Base-by-base conservation (phyloP, 37 sponge, comb jelly and placozoan genomes). In the Axinella damicornis region DNA sequence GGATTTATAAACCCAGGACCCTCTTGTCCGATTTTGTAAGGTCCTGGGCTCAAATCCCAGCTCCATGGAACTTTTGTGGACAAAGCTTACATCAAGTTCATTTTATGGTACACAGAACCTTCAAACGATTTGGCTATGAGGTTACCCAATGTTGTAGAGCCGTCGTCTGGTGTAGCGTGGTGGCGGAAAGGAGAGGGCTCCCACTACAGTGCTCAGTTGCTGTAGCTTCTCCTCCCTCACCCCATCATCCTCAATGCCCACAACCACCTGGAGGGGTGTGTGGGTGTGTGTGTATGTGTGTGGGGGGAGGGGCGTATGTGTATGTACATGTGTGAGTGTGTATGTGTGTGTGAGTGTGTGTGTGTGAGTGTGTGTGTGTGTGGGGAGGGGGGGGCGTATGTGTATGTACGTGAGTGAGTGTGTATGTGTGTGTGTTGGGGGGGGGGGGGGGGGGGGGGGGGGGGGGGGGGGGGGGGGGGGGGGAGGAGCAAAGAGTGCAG, bases 181-280 rank as follows among this genome's bases (percentile, higher is more conserved):
- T 21, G 88, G 81, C 21, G 94, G 85, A 39, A 90, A 78, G 21
- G 87, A 78, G 21, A 94, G 63, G 16, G 18, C n/a, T 19, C 76
- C 84, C 40, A 90, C 83, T 16, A 64, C 27, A 19, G 27, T 24
- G 73, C 72, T 94, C 68, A 94, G 60, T 38, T 56, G 40, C 36
- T 54, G 74, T 39, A 90, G 85, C 56, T 94, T 90, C 52, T 70
- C 81, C 40, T 90, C 90, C 19, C 91, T 59, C 20, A 22, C 11
- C 12, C 17, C 57, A 30, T 83, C 84, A 55, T 86, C 87, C 39
- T 89, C 91, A 66, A 94, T 69, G 0, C 39, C 33, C 68, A 90
- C 34, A 2, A 90, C 71, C 55, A 77, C 53, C 84, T 89, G 77
- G 25, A 59, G 20, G 31, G 12, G 63, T n/a, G 63, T 28, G 63